These are phyloP conservation scores for Zoanthus gigantus DNA, from an alignment of 92 coral and sea anemone species.

Conservation along the genomic window DNA sequence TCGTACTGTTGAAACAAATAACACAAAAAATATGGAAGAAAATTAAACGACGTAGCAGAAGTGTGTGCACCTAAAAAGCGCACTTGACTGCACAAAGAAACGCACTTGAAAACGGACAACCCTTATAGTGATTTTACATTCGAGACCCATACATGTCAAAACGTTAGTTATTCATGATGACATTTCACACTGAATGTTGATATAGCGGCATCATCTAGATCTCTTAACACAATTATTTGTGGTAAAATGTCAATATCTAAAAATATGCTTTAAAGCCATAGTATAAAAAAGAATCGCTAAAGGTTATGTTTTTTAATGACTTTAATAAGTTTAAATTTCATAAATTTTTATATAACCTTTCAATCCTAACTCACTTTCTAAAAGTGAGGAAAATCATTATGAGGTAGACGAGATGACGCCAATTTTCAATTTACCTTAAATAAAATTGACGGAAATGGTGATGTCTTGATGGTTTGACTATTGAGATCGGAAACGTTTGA, in stretches of 20 bases:
- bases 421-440: neutral
- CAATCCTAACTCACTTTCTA: neutral
- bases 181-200: neutral
- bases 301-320: neutral
- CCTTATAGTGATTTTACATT: neutral
- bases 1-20: no score
- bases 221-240: neutral
- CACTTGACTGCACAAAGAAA: no score
- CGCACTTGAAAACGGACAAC: no score
- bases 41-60: no score
- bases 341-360: neutral
- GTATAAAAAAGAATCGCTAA: neutral
- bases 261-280: neutral
- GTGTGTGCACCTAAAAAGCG: no score
- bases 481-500: constrained; percentile 23
- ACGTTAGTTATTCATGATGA: neutral
- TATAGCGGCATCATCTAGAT: neutral
- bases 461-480: constrained; percentile 6
- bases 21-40: no score
- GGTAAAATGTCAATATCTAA: neutral
- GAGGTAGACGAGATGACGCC: neutral
- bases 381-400: neutral
- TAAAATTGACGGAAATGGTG: neutral
- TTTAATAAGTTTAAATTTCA: neutral
- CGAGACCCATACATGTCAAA: neutral